A percentile compares a stretch with the other conserved stretches of the same genome.
Evolutionary conservation across 2,113 vertebrate genomes (phyloP).

Genomic region (Penelope pileata): DNA sequence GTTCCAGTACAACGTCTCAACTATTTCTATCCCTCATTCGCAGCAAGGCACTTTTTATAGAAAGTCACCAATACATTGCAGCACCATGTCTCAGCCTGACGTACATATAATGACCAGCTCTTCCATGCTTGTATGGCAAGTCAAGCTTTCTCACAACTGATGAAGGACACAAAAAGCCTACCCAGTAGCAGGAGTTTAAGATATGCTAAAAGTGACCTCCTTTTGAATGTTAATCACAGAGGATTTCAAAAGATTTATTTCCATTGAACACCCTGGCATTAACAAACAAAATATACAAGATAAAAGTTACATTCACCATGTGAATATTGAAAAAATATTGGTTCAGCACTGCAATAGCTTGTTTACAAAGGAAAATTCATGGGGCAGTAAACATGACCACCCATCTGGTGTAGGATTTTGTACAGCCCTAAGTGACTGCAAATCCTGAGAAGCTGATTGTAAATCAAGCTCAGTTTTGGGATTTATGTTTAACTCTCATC

Average conservation of each 20-base stretch:
- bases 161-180: fast-evolving
- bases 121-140: not conserved
- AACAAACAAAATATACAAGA: not conserved
- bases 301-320: not conserved
- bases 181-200: not conserved
- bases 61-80: not conserved
- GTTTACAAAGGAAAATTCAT: not conserved
- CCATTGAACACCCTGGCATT: not conserved
- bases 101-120: not conserved
- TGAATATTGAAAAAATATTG: not conserved
- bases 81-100: not conserved
- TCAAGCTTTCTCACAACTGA: not conserved
- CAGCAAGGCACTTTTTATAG: not conserved
- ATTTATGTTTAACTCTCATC: not conserved
- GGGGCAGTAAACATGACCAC: not conserved
- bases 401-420: not conserved
- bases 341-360: fast-evolving
- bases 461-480: not conserved
- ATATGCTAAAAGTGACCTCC: not conserved
- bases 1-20: not conserved
- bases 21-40: not conserved
- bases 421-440: not conserved
- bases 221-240: not conserved
- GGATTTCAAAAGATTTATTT: not conserved
- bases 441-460: not conserved